These are phyloP conservation scores for Zhengitettix transpicula DNA, from an alignment of 2,888 invertebrate genomes.

Conservation along the genomic window DNA sequence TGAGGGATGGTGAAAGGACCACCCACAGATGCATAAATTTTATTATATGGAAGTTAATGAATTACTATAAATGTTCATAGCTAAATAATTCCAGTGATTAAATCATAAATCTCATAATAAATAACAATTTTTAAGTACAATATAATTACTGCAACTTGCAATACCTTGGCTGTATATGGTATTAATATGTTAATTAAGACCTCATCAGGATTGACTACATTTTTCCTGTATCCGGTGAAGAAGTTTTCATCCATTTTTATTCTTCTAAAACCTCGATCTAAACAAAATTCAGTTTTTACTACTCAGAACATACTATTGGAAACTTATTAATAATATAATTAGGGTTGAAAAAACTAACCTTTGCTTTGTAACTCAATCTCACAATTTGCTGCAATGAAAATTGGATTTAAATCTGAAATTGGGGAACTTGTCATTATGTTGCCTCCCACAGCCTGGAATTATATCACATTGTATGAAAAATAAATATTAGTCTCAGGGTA, in stretches of 20 bases:
- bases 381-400: conserved; percentile 63
- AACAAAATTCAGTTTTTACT: conserved; percentile 2
- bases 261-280: conserved; percentile 32
- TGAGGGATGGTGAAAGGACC: too few species aligned
- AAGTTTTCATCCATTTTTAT: conserved; percentile 60
- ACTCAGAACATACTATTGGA: background rate
- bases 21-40: too few species aligned
- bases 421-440: conserved; percentile 93
- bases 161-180: conserved; percentile 44
- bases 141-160: too few species aligned
- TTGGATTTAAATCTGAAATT: conserved; percentile 88
- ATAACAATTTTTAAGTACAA: too few species aligned
- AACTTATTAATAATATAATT: background rate
- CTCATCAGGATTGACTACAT: conserved; percentile 54
- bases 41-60: too few species aligned
- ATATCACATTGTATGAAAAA: background rate
- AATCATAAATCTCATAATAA: too few species aligned
- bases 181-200: conserved; percentile 63
- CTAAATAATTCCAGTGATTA: too few species aligned
- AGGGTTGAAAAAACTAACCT: conserved; percentile 14
- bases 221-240: conserved; percentile 74
- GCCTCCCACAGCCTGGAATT: conserved; percentile 58
- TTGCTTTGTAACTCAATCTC: conserved; percentile 44
- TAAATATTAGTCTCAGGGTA: too few species aligned
- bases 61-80: too few species aligned